Evolutionary conservation across 1,140 invertebrate species (phyloP).

Genomic region (Megalonaias nervosa): DNA sequence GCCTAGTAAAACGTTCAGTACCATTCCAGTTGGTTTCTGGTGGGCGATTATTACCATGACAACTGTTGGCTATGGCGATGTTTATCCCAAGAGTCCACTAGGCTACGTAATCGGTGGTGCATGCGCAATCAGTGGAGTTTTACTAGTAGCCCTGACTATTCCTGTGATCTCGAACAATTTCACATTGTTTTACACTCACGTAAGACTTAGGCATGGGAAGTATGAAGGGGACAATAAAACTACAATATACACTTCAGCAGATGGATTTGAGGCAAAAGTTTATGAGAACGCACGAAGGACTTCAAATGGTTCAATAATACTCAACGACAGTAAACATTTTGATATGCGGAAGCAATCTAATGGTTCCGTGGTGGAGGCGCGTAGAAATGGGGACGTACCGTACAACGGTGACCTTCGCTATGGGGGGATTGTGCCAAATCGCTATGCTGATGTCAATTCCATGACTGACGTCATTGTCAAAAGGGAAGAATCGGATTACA

Average conservation of each 20-base stretch:
- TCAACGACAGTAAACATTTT: slow-evolving; percentile 27
- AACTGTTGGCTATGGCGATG: slow-evolving; percentile 74
- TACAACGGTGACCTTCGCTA: slow-evolving; percentile 31
- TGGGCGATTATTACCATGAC: slow-evolving; percentile 77
- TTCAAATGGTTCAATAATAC: slow-evolving; percentile 53
- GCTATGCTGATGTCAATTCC: slow-evolving; percentile 51
- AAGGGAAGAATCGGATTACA: slow-evolving; percentile 44
- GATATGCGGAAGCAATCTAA: slow-evolving; percentile 56
- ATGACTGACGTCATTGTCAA: slow-evolving; percentile 45
- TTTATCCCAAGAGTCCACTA: slow-evolving; percentile 56
- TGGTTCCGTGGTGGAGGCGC: slow-evolving; percentile 44
- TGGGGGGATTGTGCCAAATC: slow-evolving; percentile 28
- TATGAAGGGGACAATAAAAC: slow-evolving; percentile 16
- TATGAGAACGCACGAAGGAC: slow-evolving; percentile 45
- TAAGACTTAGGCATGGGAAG: slow-evolving; percentile 48
- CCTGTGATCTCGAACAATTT: slow-evolving; percentile 70
- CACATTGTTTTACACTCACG: slow-evolving; percentile 66
- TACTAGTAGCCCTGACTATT: slow-evolving; percentile 66
- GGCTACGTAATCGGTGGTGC: slow-evolving; percentile 74
- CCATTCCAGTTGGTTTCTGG: slow-evolving; percentile 73
- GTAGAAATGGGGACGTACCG: slow-evolving; percentile 17
- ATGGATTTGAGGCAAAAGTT: slow-evolving; percentile 30
- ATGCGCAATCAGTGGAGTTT: slow-evolving; percentile 65
- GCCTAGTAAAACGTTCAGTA: slow-evolving; percentile 58
- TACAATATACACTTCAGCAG: slow-evolving; percentile 26